Percentiles rank a stretch among this genome's conserved stretches.
These are phyloP conservation scores for Pristionchus exspectatus DNA, from an alignment of 2,888 invertebrate species.

Conservation along the genomic window DNA sequence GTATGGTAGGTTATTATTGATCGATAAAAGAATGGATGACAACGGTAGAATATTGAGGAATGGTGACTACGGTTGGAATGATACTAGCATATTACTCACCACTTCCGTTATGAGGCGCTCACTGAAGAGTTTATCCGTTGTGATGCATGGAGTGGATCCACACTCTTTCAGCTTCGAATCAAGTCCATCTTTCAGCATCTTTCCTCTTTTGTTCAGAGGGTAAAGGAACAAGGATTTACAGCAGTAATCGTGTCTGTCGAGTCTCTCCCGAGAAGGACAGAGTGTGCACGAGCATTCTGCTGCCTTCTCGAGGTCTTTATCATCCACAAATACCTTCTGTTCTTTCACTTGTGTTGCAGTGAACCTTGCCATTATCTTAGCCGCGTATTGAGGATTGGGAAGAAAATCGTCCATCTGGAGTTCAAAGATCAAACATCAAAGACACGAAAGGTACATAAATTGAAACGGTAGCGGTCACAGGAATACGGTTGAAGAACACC, in stretches of 20 bases:
- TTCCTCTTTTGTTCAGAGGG: not conserved
- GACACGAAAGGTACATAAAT: too few species aligned
- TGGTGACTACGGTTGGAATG: not conserved
- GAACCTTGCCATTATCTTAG: not conserved
- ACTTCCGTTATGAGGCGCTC: not conserved
- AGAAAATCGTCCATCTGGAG: not conserved
- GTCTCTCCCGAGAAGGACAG: not conserved
- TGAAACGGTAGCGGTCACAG: too few species aligned
- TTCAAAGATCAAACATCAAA: too few species aligned
- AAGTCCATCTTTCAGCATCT: not conserved
- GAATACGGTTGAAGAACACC: too few species aligned
- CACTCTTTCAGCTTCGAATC: not conserved
- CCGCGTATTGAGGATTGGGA: not conserved
- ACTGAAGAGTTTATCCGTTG: not conserved
- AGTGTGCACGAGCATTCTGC: not conserved
- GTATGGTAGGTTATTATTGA: too few species aligned
- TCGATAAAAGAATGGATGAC: too few species aligned
- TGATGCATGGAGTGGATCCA: not conserved
- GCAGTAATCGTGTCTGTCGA: not conserved
- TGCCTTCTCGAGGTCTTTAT: not conserved
- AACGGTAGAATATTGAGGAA: not conserved
- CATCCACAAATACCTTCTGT: not conserved
- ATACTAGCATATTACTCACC: not conserved
- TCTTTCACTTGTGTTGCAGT: not conserved
- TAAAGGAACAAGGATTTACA: conserved; percentile 10